These are phyloP conservation scores for Thunnus albacares DNA, from an alignment of 2,797 vertebrate genomes.

Conservation along the genomic window DNA sequence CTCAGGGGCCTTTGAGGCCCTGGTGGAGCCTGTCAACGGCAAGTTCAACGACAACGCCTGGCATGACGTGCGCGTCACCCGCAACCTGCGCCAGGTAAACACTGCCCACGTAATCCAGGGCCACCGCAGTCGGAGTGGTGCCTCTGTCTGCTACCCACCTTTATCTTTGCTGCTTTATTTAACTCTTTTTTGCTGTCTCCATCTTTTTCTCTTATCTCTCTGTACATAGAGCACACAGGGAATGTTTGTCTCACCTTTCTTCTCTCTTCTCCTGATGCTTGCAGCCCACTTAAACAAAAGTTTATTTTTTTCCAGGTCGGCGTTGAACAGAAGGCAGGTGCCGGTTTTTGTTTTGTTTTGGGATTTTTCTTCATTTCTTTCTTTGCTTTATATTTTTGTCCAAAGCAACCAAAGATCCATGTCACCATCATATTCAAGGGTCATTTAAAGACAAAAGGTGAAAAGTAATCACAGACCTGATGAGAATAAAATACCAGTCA, in stretches of 20 bases:
- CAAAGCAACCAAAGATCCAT: conserved; percentile 43
- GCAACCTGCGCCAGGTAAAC: conserved; percentile 98
- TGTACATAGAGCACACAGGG: neutral
- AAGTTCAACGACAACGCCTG: conserved; percentile 96
- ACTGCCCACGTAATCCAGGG: conserved; percentile 36
- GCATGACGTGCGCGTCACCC: conserved; percentile 95
- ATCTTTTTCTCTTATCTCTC: conserved; percentile 12
- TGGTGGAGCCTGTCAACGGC: conserved; percentile 96
- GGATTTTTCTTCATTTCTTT: neutral
- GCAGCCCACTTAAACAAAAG: conserved; percentile 7
- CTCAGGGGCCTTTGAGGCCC: conserved; percentile 95
- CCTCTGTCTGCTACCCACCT: conserved; percentile 10
- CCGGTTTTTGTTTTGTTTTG: neutral
- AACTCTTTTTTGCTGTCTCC: neutral
- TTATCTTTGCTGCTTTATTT: conserved; percentile 26
- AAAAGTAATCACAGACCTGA: neutral
- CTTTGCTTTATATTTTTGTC: neutral
- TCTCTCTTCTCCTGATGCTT: conserved; percentile 17
- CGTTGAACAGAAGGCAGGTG: neutral
- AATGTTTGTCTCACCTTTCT: neutral
- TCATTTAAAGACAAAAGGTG: neutral
- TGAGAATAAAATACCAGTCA: neutral
- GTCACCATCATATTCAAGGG: conserved; percentile 23
- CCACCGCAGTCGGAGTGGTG: conserved; percentile 31
- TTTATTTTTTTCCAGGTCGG: conserved; percentile 47